Percentiles rank a stretch among this genome's conserved stretches.
Conservation (phyloP, 2,113 vertebrate species). For the Rousettus leschenaultii region DNA sequence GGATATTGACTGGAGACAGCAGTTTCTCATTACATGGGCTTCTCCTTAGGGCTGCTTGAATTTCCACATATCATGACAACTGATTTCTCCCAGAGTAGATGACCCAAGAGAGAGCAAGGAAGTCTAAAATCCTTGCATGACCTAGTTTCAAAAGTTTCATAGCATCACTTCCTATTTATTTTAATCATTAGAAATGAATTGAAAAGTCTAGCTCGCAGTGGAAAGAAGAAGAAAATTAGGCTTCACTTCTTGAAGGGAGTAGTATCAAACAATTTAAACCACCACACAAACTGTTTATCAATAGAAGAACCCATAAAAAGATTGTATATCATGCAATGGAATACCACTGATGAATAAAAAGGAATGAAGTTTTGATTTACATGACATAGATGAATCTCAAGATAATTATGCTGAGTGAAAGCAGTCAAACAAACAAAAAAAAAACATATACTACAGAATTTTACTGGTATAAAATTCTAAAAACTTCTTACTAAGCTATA, state of each 20-base stretch:
- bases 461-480: background rate
- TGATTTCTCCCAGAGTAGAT: background rate
- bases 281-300: background rate
- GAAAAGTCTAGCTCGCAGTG: background rate
- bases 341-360: background rate
- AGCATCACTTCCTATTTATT: background rate
- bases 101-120: background rate
- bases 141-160: background rate
- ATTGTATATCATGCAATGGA: background rate
- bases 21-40: background rate
- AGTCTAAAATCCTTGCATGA: background rate
- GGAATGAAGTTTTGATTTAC: background rate
- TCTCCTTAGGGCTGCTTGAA: background rate
- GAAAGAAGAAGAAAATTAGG: background rate
- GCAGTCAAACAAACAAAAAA: background rate
- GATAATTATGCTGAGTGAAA: slow-evolving; percentile 30
- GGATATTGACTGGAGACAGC: background rate
- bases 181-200: background rate
- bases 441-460: background rate
- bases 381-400: background rate
- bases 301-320: background rate
- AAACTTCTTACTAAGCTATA: background rate
- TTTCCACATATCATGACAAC: background rate
- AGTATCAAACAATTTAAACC: background rate
- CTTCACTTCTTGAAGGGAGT: background rate